Evolutionary conservation across 2,888 invertebrate genomes (phyloP).

Genomic region (Galerucella nymphaeae): DNA sequence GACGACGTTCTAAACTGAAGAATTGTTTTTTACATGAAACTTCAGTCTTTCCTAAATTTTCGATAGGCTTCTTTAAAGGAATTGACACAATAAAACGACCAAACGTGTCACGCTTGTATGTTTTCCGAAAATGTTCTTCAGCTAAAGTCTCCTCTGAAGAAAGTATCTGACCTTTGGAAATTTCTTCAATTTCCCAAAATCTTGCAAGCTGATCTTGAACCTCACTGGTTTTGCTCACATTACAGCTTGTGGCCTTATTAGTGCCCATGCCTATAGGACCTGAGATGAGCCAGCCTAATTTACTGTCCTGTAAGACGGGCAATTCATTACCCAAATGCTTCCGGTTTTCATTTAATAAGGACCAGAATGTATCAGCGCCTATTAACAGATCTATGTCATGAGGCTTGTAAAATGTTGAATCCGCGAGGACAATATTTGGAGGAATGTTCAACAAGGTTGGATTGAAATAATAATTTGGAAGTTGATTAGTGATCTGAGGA

Average conservation of each 20-base stretch:
- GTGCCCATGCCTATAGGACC: too few species aligned
- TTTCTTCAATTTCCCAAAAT: slow-evolving; percentile 35
- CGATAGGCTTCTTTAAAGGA: not conserved
- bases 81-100: not conserved
- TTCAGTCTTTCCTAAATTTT: slow-evolving; percentile 3
- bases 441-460: too few species aligned
- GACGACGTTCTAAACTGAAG: too few species aligned
- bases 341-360: too few species aligned
- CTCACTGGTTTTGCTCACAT: slow-evolving; percentile 15
- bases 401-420: not conserved
- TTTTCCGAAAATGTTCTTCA: slow-evolving; percentile 2
- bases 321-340: not conserved
- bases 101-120: not conserved
- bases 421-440: not conserved
- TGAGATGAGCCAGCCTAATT: slow-evolving; percentile 14
- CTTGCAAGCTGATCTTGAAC: slow-evolving; percentile 23
- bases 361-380: too few species aligned
- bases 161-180: slow-evolving; percentile 11
- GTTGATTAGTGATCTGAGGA: not conserved
- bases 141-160: slow-evolving; percentile 19
- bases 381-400: not conserved
- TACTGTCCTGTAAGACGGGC: slow-evolving; percentile 21
- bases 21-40: slow-evolving; percentile 18
- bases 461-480: too few species aligned
- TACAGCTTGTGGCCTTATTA: not conserved